Base-by-base conservation (phyloP, 2,113 vertebrate species). In the Poecilia latipinna region DNA sequence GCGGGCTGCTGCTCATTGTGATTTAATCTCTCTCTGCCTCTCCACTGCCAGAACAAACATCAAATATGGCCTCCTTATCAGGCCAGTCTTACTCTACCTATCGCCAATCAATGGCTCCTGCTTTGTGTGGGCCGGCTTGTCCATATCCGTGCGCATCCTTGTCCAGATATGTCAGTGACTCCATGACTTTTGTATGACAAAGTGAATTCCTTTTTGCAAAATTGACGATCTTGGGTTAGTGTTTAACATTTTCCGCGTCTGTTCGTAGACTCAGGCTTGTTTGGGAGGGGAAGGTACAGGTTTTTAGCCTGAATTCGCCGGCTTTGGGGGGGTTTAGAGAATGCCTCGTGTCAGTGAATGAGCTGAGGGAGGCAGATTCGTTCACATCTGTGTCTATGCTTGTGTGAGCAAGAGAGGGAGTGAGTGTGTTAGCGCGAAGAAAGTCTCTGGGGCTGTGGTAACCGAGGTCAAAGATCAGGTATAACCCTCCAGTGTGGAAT, bases 51-150 rank as follows among this genome's bases (percentile, higher is more conserved):
- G 85, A 89, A 78, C 92, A 93, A 91, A 93, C 92, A 92, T 90
- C 91, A 92, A 92, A 92, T 86, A 88, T 86, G 86, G 86, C 88
- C 90, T 89, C 75, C 90, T 93, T 93, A 92, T 93, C 92, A 89
- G 89, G 72, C 72, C 61, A 32, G 77, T 42, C 79, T 65, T 66
- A 65, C 82, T 90, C 89, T 90, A 81, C 87, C 90, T 88, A 90
- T 90, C 89, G 33, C 88, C 90, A 88, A 93, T 93, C 92, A 71
- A 93, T 93, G 90, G 71, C 80, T 79, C 42, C 74, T 67, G 44
- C 62, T 90, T 75, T 84, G 54, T 73, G 78, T 65, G 74, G 72
- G 51, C 26, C n/a, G 35, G 62, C 28, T 42, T 60, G 19, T 72
- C 28, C 15, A 29, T 35, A 39, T 54, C 15, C 35, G 37, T 70